A percentile compares a stretch with the other conserved stretches of the same genome.
Conservation (phyloP, 2,797 vertebrate genomes). For the Acropternis orthonyx region DNA sequence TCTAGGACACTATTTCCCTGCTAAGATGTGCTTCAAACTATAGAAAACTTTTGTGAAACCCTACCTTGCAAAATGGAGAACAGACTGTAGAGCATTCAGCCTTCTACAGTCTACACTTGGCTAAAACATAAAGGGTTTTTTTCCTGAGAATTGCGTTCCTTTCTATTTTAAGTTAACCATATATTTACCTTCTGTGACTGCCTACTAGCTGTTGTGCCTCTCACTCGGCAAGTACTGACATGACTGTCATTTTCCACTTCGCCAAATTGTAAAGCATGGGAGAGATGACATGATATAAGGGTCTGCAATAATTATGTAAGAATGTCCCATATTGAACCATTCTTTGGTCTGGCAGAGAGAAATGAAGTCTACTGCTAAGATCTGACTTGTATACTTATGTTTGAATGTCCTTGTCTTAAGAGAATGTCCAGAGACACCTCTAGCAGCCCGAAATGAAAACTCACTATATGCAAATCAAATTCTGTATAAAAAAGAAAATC, state of each 20-base stretch:
- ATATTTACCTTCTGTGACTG: background rate
- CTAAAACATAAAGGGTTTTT: background rate
- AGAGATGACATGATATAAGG: background rate
- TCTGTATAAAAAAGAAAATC: background rate
- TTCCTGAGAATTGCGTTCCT: conserved; percentile 46
- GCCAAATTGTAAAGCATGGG: background rate
- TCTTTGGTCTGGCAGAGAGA: conserved; percentile 43
- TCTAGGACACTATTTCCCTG: background rate
- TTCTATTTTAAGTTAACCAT: background rate
- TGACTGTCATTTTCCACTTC: background rate
- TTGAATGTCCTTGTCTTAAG: background rate
- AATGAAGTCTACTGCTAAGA: background rate
- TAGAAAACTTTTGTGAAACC: background rate
- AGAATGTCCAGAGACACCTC: background rate
- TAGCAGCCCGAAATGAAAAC: conserved; percentile 47
- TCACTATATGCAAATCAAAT: conserved; percentile 30
- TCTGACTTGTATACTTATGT: background rate
- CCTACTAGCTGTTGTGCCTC: background rate
- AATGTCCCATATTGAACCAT: background rate
- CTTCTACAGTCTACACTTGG: background rate
- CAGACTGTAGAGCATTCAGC: background rate
- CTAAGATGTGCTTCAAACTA: background rate
- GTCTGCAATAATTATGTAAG: background rate
- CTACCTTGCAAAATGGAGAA: background rate
- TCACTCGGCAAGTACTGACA: background rate